A percentile compares a stretch with the other conserved stretches of the same genome.
These are phyloP conservation scores for Diceros bicornis DNA, from an alignment of 2,797 vertebrate species.

Conservation along the genomic window DNA sequence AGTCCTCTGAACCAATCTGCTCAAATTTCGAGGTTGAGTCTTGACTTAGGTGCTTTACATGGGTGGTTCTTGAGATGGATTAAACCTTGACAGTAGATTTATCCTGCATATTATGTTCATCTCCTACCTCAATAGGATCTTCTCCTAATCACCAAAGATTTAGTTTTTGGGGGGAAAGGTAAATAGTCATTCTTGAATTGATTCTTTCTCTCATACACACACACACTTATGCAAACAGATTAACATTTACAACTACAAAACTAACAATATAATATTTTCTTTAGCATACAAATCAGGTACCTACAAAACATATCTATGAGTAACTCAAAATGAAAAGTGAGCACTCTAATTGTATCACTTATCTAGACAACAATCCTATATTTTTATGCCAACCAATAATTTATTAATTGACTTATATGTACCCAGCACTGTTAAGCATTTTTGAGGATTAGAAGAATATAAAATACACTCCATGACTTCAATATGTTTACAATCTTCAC, in stretches of 20 bases:
- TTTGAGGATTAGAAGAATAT: constrained; percentile 32
- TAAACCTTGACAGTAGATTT: background rate
- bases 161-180: background rate
- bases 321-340: constrained; percentile 4
- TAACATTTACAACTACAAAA: constrained; percentile 49
- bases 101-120: background rate
- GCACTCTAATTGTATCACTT: background rate
- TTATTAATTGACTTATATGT: constrained; percentile 15
- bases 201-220: background rate
- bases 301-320: constrained; percentile 13
- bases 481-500: background rate
- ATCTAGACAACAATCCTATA: constrained; percentile 1
- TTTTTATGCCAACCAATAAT: constrained; percentile 48
- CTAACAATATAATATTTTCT: constrained; percentile 2
- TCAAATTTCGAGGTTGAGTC: background rate
- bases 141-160: background rate
- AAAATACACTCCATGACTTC: background rate
- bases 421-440: background rate
- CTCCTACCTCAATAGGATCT: background rate
- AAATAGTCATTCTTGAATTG: background rate
- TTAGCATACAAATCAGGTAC: constrained; percentile 48
- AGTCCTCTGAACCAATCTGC: background rate
- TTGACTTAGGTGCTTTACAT: background rate
- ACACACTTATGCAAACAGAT: background rate
- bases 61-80: background rate